Evolutionary conservation across 2,113 vertebrate genomes (phyloP).

Genomic region (Sitta europaea): DNA sequence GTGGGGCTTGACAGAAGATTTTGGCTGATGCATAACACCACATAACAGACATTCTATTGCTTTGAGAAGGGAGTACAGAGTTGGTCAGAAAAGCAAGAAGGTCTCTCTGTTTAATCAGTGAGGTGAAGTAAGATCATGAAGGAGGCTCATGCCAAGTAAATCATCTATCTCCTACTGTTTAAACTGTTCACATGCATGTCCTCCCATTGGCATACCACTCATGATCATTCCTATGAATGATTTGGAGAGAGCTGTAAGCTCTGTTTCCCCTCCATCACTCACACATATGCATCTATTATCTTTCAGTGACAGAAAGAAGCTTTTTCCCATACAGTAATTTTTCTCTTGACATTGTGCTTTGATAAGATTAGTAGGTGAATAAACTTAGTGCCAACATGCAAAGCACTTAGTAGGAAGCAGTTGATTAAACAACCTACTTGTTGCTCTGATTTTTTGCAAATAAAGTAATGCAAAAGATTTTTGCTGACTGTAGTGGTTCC

Average conservation of each 20-base stretch:
- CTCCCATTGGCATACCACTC: not conserved
- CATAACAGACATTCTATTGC: not conserved
- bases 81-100: not conserved
- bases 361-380: not conserved
- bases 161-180: not conserved
- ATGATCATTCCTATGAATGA: not conserved
- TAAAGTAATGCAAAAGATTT: not conserved
- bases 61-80: not conserved
- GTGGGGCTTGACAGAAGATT: not conserved
- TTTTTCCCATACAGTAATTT: not conserved
- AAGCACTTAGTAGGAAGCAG: not conserved
- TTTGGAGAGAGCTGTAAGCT: not conserved
- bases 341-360: conserved; percentile 4
- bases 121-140: not conserved
- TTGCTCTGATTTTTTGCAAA: not conserved
- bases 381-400: not conserved
- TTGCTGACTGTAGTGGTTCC: not conserved
- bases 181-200: not conserved
- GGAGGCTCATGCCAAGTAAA: not conserved
- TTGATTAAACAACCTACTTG: not conserved
- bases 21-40: not conserved
- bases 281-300: not conserved
- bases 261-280: not conserved
- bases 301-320: not conserved
- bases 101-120: not conserved